Percentiles rank a stretch among this genome's conserved stretches.
Conservation (phyloP, 2,888 invertebrate genomes). For the Ernsta delagoae region DNA sequence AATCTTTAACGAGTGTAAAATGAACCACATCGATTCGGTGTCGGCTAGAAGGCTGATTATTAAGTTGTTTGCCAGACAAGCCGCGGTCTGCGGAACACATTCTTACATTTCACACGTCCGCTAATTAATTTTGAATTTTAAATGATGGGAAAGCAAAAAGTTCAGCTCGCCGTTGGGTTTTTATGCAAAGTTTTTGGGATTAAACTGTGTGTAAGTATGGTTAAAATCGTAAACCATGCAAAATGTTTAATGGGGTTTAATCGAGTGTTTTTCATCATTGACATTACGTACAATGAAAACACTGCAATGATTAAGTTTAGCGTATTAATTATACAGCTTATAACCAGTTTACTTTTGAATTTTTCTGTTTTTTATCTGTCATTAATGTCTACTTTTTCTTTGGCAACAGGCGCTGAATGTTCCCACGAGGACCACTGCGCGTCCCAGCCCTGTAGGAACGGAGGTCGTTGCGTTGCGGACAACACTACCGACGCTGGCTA, state of each 20-base stretch:
- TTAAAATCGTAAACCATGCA: no score
- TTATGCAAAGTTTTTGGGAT: constrained; percentile 31
- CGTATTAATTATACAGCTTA: no score
- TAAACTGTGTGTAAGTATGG: no score
- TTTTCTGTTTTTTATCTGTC: neutral
- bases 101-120: constrained; percentile 40
- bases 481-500: constrained; percentile 87
- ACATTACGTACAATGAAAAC: no score
- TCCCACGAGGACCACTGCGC: constrained; percentile 96
- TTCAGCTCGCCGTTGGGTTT: constrained; percentile 15
- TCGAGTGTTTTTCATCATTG: no score
- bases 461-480: constrained; percentile 94
- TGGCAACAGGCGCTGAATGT: constrained; percentile 90
- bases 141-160: constrained; percentile 40
- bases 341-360: no score
- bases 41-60: neutral
- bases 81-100: constrained; percentile 13
- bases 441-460: constrained; percentile 96
- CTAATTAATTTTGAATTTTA: constrained; percentile 41
- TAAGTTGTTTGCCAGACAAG: constrained; percentile 12
- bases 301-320: no score
- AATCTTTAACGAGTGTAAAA: constrained; percentile 11
- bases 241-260: no score
- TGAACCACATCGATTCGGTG: constrained; percentile 20
- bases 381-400: constrained; percentile 19